Evolutionary conservation across 2,113 vertebrate species (phyloP).

Genomic region (Jacana jacana): DNA sequence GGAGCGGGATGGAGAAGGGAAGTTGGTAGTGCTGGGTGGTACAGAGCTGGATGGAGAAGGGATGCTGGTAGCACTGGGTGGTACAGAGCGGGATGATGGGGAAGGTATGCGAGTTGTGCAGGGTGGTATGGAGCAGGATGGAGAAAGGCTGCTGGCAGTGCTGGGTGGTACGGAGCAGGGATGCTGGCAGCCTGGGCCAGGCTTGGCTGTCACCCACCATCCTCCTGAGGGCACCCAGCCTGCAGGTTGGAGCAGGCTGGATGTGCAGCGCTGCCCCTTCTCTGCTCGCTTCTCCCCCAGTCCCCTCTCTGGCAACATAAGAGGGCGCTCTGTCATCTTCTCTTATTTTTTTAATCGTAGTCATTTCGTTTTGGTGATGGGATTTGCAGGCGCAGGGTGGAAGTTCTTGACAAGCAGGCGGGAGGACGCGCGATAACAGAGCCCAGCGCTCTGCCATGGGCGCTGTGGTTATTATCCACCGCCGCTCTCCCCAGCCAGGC

Average conservation of each 20-base stretch:
- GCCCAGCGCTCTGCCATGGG: neutral
- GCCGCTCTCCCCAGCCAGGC: neutral
- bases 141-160: neutral
- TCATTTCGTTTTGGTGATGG: fast-evolving
- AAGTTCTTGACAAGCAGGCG: neutral
- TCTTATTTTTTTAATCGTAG: neutral
- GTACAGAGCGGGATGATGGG: neutral
- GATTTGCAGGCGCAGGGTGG: neutral
- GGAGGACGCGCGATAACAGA: fast-evolving
- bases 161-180: neutral
- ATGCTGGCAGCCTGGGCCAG: neutral
- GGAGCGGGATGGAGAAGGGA: neutral
- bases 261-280: neutral
- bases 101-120: too few relatives aligned
- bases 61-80: fast-evolving
- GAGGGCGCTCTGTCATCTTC: conserved; percentile 8
- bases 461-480: neutral
- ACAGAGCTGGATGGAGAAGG: neutral
- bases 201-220: neutral
- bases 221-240: neutral
- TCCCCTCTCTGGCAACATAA: neutral
- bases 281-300: fast-evolving
- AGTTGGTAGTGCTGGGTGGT: neutral
- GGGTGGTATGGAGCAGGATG: neutral
- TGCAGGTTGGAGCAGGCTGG: fast-evolving